phyloP scores from a whole-genome alignment of 2,797 vertebrate species.

The Capromys pilorides region DNA sequence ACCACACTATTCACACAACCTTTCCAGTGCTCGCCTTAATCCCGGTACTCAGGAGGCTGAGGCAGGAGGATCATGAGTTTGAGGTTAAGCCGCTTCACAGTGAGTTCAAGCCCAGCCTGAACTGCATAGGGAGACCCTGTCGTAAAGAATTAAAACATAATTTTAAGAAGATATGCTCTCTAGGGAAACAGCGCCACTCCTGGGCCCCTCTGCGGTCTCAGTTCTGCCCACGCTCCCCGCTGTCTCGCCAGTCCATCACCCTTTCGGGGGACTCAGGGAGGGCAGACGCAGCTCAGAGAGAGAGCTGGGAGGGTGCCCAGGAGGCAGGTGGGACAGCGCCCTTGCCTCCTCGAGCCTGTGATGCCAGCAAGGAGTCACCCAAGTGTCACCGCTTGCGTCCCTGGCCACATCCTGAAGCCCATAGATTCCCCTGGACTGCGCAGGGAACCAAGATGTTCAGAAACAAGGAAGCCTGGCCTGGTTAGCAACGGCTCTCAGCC shows the following conservation, averaged over 20 bases:
- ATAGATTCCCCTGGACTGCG: not conserved
- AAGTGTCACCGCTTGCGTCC: not conserved
- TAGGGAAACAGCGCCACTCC: not conserved
- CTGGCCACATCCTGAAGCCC: accelerated
- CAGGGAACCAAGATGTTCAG: not conserved
- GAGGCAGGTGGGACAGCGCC: not conserved
- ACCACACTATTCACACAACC: accelerated
- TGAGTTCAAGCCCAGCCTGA: not conserved
- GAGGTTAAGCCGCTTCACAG: not conserved
- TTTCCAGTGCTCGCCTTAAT: not conserved
- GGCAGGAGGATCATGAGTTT: not conserved
- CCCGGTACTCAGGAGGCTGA: not conserved
- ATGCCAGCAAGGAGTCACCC: not conserved
- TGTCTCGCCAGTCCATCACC: not conserved
- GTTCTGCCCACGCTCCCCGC: not conserved
- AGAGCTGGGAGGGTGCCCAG: not conserved
- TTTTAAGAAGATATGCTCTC: not conserved
- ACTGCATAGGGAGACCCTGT: not conserved
- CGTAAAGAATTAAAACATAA: not conserved
- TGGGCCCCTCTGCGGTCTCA: not conserved
- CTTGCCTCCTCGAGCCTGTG: not conserved
- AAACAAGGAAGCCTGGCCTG: not conserved
- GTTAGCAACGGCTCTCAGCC: not conserved
- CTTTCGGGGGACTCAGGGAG: not conserved
- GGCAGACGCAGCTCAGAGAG: not conserved